Conservation (phyloP, 1,140 invertebrate genomes). For the Dermatophagoides farinae region DNA sequence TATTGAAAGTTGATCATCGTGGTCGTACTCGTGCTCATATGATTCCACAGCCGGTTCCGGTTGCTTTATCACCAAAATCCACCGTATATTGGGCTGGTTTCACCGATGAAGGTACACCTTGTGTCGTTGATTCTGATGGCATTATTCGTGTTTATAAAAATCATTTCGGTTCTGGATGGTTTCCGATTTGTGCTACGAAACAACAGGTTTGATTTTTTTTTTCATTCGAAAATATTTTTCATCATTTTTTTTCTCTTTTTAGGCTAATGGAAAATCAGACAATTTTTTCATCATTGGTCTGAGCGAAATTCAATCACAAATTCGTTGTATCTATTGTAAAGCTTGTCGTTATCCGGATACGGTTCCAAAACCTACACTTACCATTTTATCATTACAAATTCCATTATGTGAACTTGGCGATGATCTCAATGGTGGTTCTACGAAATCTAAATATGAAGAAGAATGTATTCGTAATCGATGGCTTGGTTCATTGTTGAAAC, state of each 20-base stretch:
- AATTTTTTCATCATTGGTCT: constrained; percentile 57
- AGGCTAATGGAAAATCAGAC: constrained; percentile 49
- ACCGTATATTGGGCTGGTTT: constrained; percentile 60
- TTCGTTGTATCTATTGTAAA: constrained; percentile 61
- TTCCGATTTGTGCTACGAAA: constrained; percentile 14
- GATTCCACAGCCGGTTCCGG: constrained; percentile 22
- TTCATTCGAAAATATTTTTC: constrained; percentile 16
- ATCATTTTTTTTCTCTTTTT: constrained; percentile 16
- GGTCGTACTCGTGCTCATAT: constrained; percentile 18
- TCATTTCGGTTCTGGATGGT: constrained; percentile 11
- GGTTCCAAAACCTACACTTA: constrained; percentile 55
- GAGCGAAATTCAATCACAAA: constrained; percentile 47
- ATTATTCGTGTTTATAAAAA: constrained; percentile 27
- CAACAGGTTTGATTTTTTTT: background rate
- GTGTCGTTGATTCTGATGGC: constrained; percentile 38
- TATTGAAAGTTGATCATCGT: constrained; percentile 8
- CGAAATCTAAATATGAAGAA: background rate
- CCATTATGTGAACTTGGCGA: constrained; percentile 49
- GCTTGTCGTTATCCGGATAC: constrained; percentile 65
- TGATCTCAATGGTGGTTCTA: no score
- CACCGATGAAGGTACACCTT: constrained; percentile 42
- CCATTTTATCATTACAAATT: constrained; percentile 39
- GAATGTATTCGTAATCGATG: constrained; percentile 1
- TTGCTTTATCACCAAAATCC: constrained; percentile 47
- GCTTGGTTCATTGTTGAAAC: background rate